phyloP scores from a whole-genome alignment of 1,140 invertebrate genomes.

The Bemisia tabaci region DNA sequence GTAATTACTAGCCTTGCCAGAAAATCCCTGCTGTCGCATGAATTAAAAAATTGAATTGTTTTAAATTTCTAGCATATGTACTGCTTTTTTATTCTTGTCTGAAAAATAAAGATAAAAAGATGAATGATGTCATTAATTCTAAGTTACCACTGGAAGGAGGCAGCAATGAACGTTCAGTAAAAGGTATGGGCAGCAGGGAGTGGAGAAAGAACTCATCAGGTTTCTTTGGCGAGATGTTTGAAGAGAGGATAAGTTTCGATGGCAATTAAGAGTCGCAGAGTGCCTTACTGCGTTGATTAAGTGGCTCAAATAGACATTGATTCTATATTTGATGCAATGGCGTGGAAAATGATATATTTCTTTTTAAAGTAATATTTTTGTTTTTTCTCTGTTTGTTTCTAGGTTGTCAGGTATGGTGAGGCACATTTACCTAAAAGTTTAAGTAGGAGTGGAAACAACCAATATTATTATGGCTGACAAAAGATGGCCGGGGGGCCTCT shows the following conservation, averaged over 20 bases:
- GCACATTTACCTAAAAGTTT: slow-evolving; percentile 36
- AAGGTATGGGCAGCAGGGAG: neutral
- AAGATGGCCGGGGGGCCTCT: slow-evolving; percentile 33
- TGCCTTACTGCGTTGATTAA: neutral
- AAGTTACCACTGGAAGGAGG: too few relatives aligned
- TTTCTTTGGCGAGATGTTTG: too few relatives aligned
- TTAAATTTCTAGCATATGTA: too few relatives aligned
- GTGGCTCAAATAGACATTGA: neutral
- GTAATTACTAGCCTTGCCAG: too few relatives aligned
- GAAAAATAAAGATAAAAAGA: too few relatives aligned
- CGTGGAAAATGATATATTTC: neutral
- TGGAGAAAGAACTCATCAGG: slow-evolving; percentile 1
- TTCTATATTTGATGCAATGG: neutral
- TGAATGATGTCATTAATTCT: too few relatives aligned
- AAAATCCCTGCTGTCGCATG: too few relatives aligned
- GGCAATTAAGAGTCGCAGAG: too few relatives aligned
- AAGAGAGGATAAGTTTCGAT: too few relatives aligned
- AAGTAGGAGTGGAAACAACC: slow-evolving; percentile 34
- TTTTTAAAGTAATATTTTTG: neutral
- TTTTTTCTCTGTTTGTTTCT: slow-evolving; percentile 4
- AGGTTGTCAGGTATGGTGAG: slow-evolving; percentile 25
- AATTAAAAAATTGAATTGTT: too few relatives aligned
- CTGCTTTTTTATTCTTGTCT: too few relatives aligned
- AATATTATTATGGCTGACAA: slow-evolving; percentile 46
- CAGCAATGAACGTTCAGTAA: too few relatives aligned